A percentile compares a stretch with the other conserved stretches of the same genome.
Evolutionary conservation across 2,888 invertebrate species (phyloP).

Genomic region (Acleris emargana): DNA sequence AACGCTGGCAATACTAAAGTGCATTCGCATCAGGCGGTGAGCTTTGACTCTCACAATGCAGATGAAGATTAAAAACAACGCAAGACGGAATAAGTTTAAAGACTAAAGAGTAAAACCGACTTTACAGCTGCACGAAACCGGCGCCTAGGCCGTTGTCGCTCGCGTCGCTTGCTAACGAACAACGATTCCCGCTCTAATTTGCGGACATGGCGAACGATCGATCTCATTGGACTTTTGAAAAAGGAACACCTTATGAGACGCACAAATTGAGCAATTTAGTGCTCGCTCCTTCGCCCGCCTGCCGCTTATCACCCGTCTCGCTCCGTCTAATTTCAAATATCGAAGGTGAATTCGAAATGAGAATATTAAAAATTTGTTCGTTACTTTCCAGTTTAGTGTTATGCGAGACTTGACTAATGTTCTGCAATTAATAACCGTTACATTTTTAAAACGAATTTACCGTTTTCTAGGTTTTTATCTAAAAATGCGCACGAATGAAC

Average conservation of each 20-base stretch:
- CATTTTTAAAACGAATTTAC: neutral
- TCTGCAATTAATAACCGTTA: slow-evolving; percentile 17
- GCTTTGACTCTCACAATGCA: slow-evolving; percentile 67
- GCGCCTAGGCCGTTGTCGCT: slow-evolving; percentile 50
- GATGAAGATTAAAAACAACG: slow-evolving; percentile 60
- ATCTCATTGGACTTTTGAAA: slow-evolving; percentile 82
- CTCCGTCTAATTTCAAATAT: slow-evolving; percentile 51
- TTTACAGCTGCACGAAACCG: slow-evolving; percentile 40
- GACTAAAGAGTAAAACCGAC: slow-evolving; percentile 40
- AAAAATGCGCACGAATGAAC: neutral
- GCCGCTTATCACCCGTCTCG: slow-evolving; percentile 51
- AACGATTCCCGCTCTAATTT: slow-evolving; percentile 81
- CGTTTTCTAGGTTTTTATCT: neutral
- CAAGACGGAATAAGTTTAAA: slow-evolving; percentile 44
- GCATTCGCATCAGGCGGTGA: slow-evolving; percentile 68
- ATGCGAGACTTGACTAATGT: slow-evolving; percentile 50
- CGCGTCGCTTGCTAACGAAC: slow-evolving; percentile 67
- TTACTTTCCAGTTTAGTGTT: slow-evolving; percentile 53
- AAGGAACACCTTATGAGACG: slow-evolving; percentile 73
- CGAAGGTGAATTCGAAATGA: slow-evolving; percentile 59
- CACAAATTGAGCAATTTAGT: slow-evolving; percentile 82
- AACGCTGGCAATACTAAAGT: slow-evolving; percentile 68
- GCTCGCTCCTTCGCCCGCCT: slow-evolving; percentile 60
- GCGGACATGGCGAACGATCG: slow-evolving; percentile 82
- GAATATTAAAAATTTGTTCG: slow-evolving; percentile 63